These are phyloP conservation scores for Chrysodeixis includens DNA, from an alignment of 2,888 invertebrate genomes.

Conservation along the genomic window DNA sequence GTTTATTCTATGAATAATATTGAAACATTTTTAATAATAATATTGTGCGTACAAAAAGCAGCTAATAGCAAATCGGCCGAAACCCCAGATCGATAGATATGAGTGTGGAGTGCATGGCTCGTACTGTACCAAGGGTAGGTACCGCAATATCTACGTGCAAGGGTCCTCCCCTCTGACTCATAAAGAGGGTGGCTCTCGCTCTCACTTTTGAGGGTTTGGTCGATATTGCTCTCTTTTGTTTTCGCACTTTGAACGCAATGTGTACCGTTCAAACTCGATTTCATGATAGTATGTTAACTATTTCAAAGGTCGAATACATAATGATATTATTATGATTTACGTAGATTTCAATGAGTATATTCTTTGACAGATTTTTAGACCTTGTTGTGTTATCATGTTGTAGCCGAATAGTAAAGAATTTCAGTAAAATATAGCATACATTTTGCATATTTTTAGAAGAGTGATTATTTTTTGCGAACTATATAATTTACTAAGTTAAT, in stretches of 20 bases:
- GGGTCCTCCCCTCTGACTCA: constrained; percentile 89
- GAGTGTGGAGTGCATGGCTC: constrained; percentile 77
- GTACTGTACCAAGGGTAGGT: constrained; percentile 77
- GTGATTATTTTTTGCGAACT: too few species aligned
- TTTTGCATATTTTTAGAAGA: too few species aligned
- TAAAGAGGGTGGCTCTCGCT: constrained; percentile 87
- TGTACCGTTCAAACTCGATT: constrained; percentile 57
- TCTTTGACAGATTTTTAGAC: too few species aligned
- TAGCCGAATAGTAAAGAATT: too few species aligned
- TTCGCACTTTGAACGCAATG: constrained; percentile 78
- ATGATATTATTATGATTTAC: background rate
- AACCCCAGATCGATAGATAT: constrained; percentile 76
- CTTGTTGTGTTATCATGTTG: too few species aligned
- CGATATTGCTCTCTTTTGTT: constrained; percentile 88
- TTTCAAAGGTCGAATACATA: constrained; percentile 43
- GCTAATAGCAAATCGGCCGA: constrained; percentile 53
- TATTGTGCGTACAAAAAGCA: constrained; percentile 18
- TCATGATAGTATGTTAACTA: constrained; percentile 57
- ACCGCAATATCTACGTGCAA: constrained; percentile 82
- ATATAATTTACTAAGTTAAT: too few species aligned
- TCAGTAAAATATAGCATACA: too few species aligned
- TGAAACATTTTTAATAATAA: background rate
- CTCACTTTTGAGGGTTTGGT: constrained; percentile 87
- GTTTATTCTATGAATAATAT: background rate
- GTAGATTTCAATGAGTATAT: too few species aligned